These are phyloP conservation scores for Vidua chalybeata DNA, from an alignment of 2,113 vertebrate species.

Conservation along the genomic window DNA sequence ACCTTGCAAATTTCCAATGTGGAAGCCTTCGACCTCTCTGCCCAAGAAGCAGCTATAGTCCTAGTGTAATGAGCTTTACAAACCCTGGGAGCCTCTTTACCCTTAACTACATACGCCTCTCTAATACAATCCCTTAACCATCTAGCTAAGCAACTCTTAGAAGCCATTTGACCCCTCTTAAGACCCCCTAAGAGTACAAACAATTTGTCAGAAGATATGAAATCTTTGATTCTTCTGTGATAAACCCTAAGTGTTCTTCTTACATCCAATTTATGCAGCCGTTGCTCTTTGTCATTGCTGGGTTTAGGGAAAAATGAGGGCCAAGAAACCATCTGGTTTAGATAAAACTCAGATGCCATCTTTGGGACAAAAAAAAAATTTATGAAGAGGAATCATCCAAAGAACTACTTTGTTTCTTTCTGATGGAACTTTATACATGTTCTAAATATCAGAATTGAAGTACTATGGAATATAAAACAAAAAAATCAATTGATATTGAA, in stretches of 20 bases:
- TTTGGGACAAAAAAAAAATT: conserved; percentile 68
- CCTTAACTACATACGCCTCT: conserved; percentile 85
- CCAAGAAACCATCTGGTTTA: conserved; percentile 78
- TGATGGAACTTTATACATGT: conserved; percentile 61
- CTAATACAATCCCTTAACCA: conserved; percentile 85
- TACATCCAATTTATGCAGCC: conserved; percentile 85
- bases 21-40: conserved; percentile 86
- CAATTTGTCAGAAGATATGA: conserved; percentile 85
- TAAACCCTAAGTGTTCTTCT: conserved; percentile 85
- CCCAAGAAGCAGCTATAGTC: conserved; percentile 83
- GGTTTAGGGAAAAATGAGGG: conserved; percentile 80
- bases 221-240: conserved; percentile 87
- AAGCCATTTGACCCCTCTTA: conserved; percentile 86
- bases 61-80: conserved; percentile 86
- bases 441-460: conserved; percentile 46
- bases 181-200: conserved; percentile 87
- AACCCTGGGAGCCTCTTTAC: conserved; percentile 85
- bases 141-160: conserved; percentile 83
- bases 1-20: conserved; percentile 87
- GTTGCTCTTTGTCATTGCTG: conserved; percentile 80
- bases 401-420: conserved; percentile 73
- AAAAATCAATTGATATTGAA: conserved; percentile 44
- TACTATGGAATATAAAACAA: conserved; percentile 19
- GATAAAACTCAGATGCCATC: conserved; percentile 78
- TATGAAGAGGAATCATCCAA: conserved; percentile 71